A percentile compares a stretch with the other conserved stretches of the same genome.
Evolutionary conservation across 2,113 vertebrate species (phyloP).

Genomic region (Aldabrachelys gigantea): DNA sequence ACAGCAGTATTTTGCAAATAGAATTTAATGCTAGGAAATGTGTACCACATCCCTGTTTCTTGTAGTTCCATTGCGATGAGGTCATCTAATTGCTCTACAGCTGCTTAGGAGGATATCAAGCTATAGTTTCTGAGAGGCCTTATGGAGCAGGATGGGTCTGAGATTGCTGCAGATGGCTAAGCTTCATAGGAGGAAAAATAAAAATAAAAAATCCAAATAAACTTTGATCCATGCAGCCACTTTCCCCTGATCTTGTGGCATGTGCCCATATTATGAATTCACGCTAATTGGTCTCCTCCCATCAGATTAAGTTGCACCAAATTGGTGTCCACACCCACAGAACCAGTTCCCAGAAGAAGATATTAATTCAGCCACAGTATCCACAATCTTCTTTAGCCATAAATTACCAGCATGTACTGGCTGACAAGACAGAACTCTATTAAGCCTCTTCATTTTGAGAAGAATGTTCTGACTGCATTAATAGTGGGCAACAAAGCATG

Average conservation of each 20-base stretch:
- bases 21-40: neutral
- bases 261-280: neutral
- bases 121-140: neutral
- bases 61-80: neutral
- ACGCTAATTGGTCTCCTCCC: conserved; percentile 57
- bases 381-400: conserved; percentile 33
- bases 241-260: neutral
- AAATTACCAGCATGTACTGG: conserved; percentile 5
- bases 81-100: neutral
- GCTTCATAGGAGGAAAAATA: neutral
- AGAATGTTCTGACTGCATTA: conserved; percentile 15
- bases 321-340: conserved; percentile 27
- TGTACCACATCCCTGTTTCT: neutral
- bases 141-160: neutral
- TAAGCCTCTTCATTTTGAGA: conserved; percentile 31
- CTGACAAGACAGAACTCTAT: conserved; percentile 39
- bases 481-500: neutral
- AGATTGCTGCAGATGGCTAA: neutral
- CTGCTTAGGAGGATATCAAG: neutral
- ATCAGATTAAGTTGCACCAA: neutral
- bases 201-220: neutral
- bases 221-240: neutral
- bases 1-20: neutral
- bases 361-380: neutral
- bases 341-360: conserved; percentile 43